phyloP scores from a whole-genome alignment of 2,797 vertebrate genomes.

The Saxicola maurus region DNA sequence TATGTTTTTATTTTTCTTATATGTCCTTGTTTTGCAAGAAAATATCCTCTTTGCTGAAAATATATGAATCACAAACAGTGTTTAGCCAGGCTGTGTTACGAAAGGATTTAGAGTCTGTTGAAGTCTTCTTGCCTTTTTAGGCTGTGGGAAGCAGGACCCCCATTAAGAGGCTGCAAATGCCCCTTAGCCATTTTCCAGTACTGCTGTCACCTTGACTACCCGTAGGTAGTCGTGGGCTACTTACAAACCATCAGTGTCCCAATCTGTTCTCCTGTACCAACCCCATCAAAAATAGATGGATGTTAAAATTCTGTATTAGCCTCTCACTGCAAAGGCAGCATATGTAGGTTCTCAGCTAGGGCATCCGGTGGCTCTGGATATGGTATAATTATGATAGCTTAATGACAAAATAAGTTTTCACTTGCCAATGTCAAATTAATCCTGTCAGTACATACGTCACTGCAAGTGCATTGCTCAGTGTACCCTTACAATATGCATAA shows the following conservation, averaged over 20 bases:
- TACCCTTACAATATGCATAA: conserved; percentile 10
- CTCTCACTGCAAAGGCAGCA: not conserved
- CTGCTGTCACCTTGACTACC: not conserved
- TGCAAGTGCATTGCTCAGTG: not conserved
- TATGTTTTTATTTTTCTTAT: not conserved
- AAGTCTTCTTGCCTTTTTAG: not conserved
- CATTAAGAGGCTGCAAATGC: not conserved
- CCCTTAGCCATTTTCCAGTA: not conserved
- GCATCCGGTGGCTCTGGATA: conserved; percentile 34
- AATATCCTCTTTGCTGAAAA: not conserved
- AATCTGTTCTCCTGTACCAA: not conserved
- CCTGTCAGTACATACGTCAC: conserved; percentile 24
- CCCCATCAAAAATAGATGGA: not conserved
- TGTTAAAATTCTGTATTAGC: not conserved
- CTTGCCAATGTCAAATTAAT: conserved; percentile 48
- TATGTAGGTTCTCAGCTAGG: not conserved
- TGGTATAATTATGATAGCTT: conserved; percentile 43
- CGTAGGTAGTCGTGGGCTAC: not conserved
- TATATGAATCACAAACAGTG: not conserved
- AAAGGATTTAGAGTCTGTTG: not conserved
- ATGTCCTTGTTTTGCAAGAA: not conserved
- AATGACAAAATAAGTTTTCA: conserved; percentile 57
- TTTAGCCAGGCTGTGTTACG: not conserved
- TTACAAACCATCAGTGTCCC: not conserved
- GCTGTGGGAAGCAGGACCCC: not conserved